Conservation (phyloP, 2,888 invertebrate genomes). For the Dryococelus australis region DNA sequence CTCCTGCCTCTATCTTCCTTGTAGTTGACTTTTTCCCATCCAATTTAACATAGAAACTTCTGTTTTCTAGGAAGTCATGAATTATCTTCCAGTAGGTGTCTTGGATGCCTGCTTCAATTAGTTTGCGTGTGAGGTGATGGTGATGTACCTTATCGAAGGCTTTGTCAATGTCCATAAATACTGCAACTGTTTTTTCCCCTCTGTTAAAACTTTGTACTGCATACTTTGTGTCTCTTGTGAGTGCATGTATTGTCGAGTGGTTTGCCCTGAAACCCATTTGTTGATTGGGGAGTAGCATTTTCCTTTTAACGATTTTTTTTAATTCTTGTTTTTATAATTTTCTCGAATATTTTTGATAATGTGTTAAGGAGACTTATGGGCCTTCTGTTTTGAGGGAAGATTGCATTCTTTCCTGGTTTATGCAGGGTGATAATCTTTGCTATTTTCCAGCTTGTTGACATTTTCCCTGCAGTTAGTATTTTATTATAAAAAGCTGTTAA, state of each 20-base stretch:
- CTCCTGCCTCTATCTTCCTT: background rate
- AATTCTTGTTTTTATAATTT: background rate
- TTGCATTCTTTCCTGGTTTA: background rate
- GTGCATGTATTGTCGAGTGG: background rate
- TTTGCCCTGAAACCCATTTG: background rate
- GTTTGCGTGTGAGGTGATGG: too few relatives aligned
- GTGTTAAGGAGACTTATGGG: too few relatives aligned
- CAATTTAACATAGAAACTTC: background rate
- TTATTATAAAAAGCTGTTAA: background rate
- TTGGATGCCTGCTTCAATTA: too few relatives aligned
- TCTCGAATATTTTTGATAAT: background rate
- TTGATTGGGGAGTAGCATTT: background rate
- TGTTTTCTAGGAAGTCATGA: background rate
- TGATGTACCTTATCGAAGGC: background rate
- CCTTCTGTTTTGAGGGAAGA: background rate
- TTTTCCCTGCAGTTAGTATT: background rate
- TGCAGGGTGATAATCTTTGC: background rate
- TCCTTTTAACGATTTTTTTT: background rate
- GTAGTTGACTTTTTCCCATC: background rate
- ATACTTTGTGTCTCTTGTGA: background rate
- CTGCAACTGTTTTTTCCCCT: background rate
- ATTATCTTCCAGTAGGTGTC: background rate
- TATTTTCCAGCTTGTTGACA: background rate
- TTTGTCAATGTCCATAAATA: background rate
- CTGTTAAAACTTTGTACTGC: background rate